Evolutionary conservation across 2,888 invertebrate species (phyloP).

Genomic region (Lasius fuliginosus): DNA sequence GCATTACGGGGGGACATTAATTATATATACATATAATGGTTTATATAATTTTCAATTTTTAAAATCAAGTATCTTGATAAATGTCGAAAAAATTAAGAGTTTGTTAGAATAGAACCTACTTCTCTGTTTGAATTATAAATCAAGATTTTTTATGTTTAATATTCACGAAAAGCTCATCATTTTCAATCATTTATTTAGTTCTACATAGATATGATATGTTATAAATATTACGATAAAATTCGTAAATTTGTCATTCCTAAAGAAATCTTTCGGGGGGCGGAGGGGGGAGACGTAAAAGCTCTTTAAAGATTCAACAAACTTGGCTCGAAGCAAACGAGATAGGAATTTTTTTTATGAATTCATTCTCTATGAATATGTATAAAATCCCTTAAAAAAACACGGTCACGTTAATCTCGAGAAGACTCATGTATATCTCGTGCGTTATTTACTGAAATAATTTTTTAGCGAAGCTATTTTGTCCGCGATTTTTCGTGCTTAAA

Average conservation of each 20-base stretch:
- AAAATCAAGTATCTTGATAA: neutral
- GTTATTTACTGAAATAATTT: constrained; percentile 65
- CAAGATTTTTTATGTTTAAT: neutral
- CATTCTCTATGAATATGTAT: neutral
- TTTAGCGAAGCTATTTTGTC: constrained; percentile 45
- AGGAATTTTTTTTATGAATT: neutral
- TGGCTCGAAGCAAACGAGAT: constrained; percentile 5
- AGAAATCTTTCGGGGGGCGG: neutral
- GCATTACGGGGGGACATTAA: neutral
- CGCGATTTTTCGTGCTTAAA: constrained; percentile 44
- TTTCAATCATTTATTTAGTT: neutral
- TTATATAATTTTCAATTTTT: neutral
- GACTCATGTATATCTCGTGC: neutral
- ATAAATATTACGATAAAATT: neutral
- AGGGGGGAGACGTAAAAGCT: constrained; percentile 5
- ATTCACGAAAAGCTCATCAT: neutral
- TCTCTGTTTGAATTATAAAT: neutral
- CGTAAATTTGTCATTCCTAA: neutral
- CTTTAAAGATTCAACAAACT: constrained; percentile 20
- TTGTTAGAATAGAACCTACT: neutral
- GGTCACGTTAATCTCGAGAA: neutral
- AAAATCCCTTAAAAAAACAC: neutral
- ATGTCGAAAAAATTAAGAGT: neutral
- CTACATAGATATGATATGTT: neutral
- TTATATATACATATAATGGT: neutral